These are phyloP conservation scores for Pocota personata DNA, from an alignment of 2,888 invertebrate genomes.

Conservation along the genomic window DNA sequence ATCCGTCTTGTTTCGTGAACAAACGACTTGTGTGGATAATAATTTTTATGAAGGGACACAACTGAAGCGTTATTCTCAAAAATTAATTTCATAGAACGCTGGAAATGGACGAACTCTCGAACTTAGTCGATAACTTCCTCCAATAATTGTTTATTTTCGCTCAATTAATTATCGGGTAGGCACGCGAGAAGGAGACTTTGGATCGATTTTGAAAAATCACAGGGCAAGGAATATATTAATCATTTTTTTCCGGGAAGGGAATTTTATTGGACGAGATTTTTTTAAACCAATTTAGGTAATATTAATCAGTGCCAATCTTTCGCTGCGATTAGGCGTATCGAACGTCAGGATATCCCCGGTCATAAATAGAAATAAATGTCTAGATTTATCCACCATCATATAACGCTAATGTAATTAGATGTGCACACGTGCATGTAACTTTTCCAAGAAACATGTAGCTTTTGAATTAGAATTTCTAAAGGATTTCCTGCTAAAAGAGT, in stretches of 20 bases:
- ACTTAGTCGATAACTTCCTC: neutral
- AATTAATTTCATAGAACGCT: neutral
- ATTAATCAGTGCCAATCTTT: neutral
- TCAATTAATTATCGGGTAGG: neutral
- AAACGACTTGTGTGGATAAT: neutral
- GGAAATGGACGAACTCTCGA: neutral
- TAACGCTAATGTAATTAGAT: neutral
- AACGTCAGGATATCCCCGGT: neutral
- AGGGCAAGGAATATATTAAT: neutral
- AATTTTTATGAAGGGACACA: neutral
- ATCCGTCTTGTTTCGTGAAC: neutral
- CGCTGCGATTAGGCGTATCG: neutral
- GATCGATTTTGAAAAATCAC: neutral
- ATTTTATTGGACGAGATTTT: neutral
- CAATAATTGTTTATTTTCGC: neutral
- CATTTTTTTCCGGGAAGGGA: neutral
- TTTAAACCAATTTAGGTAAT: neutral
- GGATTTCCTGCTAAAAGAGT: no score
- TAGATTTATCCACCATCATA: neutral
- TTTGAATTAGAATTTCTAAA: no score
- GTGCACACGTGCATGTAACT: neutral
- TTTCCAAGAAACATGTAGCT: neutral
- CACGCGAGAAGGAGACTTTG: neutral
- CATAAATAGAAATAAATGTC: neutral
- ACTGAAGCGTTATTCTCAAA: neutral